Evolutionary conservation across 2,888 invertebrate genomes (phyloP).

Genomic region (Odontocolon sp.): DNA sequence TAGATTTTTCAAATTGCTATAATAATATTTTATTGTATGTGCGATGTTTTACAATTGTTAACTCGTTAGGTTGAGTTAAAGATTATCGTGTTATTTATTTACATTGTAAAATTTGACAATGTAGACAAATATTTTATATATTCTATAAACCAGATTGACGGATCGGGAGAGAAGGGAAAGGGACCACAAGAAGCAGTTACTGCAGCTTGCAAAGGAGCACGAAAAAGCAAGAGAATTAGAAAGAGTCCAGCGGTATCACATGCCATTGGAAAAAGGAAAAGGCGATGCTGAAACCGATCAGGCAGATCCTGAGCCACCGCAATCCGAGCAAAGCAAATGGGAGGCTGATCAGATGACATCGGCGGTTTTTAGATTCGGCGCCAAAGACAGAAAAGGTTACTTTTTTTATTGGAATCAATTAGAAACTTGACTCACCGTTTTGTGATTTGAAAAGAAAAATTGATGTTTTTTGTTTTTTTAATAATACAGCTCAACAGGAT

Average conservation of each 20-base stretch:
- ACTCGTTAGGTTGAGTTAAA: background rate
- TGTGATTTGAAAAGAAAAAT: no score
- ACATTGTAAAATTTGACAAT: background rate
- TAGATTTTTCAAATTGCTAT: no score
- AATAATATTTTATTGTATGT: no score
- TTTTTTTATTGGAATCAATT: background rate
- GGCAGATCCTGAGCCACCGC: constrained; percentile 84
- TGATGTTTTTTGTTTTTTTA: no score
- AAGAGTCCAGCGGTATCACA: constrained; percentile 95
- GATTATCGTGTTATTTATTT: background rate
- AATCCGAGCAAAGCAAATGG: constrained; percentile 96
- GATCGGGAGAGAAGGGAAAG: constrained; percentile 92
- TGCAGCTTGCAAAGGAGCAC: constrained; percentile 96
- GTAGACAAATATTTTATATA: background rate
- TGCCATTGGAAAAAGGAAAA: constrained; percentile 94
- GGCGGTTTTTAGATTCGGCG: constrained; percentile 96
- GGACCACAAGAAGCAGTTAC: constrained; percentile 94
- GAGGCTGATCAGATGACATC: constrained; percentile 98
- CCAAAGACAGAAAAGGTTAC: constrained; percentile 87
- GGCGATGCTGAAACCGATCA: constrained; percentile 92
- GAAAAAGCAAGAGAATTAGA: constrained; percentile 96
- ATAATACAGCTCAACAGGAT: constrained; percentile 85
- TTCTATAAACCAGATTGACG: constrained; percentile 85
- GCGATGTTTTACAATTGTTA: no score
- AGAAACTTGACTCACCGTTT: no score